Percentiles rank a stretch among this genome's conserved stretches.
These are phyloP conservation scores for Synanthedon myopaeformis DNA, from an alignment of 2,888 invertebrate genomes.

Conservation along the genomic window DNA sequence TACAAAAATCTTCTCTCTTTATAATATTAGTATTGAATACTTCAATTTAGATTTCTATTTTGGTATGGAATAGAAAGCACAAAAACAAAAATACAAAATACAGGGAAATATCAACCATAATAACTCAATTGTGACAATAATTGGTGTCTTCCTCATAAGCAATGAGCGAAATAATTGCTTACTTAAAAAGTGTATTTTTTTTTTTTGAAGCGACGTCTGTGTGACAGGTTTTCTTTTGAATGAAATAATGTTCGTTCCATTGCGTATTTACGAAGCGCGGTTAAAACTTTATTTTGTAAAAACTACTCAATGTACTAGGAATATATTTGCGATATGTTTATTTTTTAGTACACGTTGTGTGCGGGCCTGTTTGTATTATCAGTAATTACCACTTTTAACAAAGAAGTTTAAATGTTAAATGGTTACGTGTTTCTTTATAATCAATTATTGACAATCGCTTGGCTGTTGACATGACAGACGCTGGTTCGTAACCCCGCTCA, in stretches of 20 bases:
- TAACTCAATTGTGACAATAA: neutral
- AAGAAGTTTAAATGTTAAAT: neutral
- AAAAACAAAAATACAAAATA: too few relatives aligned
- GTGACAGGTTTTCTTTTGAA: neutral
- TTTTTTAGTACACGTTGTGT: neutral
- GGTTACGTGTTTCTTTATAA: too few relatives aligned
- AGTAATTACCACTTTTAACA: neutral
- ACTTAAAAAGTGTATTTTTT: neutral
- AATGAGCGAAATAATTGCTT: neutral
- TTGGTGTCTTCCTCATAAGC: neutral
- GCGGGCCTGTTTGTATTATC: neutral
- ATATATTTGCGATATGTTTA: neutral
- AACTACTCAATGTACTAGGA: neutral
- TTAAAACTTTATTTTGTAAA: neutral
- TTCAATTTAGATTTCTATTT: too few relatives aligned
- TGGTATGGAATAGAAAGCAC: too few relatives aligned
- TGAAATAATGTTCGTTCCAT: neutral
- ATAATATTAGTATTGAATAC: too few relatives aligned
- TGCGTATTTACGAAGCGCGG: neutral
- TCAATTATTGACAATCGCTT: too few relatives aligned
- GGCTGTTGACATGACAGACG: too few relatives aligned
- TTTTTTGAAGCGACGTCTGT: neutral
- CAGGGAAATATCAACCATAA: neutral
- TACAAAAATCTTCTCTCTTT: too few relatives aligned
- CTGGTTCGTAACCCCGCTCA: too few relatives aligned